Evolutionary conservation across 2,888 invertebrate species (phyloP).

Genomic region (Ormyrus pomaceus): DNA sequence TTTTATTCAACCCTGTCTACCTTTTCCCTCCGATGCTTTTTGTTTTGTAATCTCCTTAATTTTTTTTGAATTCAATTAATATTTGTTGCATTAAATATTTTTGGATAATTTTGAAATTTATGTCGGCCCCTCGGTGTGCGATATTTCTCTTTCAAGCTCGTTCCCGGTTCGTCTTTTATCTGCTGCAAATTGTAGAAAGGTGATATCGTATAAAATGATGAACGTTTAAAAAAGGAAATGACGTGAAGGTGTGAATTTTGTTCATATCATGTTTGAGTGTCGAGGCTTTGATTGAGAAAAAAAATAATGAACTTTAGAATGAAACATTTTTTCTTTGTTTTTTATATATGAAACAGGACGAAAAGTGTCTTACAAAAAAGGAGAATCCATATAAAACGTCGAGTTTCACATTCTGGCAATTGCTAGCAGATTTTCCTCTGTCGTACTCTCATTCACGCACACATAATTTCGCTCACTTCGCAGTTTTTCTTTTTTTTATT

Average conservation of each 20-base stretch:
- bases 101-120: slow-evolving; percentile 2
- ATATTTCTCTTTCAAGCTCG: slow-evolving; percentile 37
- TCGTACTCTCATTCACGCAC: slow-evolving; percentile 49
- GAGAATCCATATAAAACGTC: slow-evolving; percentile 59
- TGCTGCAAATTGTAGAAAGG: slow-evolving; percentile 35
- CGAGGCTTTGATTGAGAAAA: slow-evolving; percentile 49
- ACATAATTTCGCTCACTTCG: slow-evolving; percentile 59
- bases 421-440: slow-evolving; percentile 52
- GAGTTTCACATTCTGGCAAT: slow-evolving; percentile 57
- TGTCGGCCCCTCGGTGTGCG: slow-evolving; percentile 16
- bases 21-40: slow-evolving; percentile 51
- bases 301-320: slow-evolving; percentile 55
- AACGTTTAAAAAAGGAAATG: background rate
- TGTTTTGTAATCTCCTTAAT: slow-evolving; percentile 32
- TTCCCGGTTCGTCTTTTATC: slow-evolving; percentile 23
- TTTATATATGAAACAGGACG: slow-evolving; percentile 59
- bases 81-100: background rate
- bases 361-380: slow-evolving; percentile 59
- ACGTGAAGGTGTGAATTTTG: slow-evolving; percentile 1
- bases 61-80: slow-evolving; percentile 1
- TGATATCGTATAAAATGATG: slow-evolving; percentile 12
- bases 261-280: slow-evolving; percentile 12
- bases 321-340: slow-evolving; percentile 52
- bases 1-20: slow-evolving; percentile 55
- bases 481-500: slow-evolving; percentile 54